Evolutionary conservation across 1,140 invertebrate genomes (phyloP), one percentile per base, ranked within the genome.

Genomic region (Araneus ventricosus): DNA sequence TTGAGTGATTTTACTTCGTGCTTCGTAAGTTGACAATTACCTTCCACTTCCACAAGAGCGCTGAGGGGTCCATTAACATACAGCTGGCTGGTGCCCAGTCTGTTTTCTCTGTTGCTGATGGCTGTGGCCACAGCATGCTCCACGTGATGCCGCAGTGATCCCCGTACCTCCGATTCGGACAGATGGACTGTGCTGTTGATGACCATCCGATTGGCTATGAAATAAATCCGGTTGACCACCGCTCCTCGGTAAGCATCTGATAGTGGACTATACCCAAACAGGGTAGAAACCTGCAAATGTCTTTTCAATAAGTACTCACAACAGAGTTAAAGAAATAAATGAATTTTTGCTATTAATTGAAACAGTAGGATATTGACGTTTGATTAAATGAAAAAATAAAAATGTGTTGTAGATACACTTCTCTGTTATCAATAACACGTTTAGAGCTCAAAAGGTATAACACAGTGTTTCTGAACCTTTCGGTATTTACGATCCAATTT

Each of bases 231-330:
- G 95, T 98, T 98, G 1, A 99, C 96, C 85, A 96, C 96, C 1
- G 97, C 97, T 52, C 97, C 97, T 94, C 98, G 96, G 95, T 98
- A 98, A 94, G 98, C 97, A 94, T 98, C 97, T 1, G 97, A 97
- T 94, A 93, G 27, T 0, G 94, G 86, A 52, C 92, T 88, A 37
- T 30, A 93, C 59, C 79, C 80, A 41, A 92, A 94, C n/a, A 95
- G 61, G 75, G 89, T 92, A 6, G 82, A 82, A 14, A 94, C 63
- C 90, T 93, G 30, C 0, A 70, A 59, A 57, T 52, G 45, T 52
- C 0, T 52, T 45, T 45, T 45, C 6, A 45, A 45, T 45, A 45
- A 45, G 10, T 52, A 14, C 8, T 52, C 8, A 52, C 10, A 45
- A 7, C 10, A 52, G 2, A 52, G 10, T 0, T 2, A n/a, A n/a